A percentile compares a stretch with the other conserved stretches of the same genome.
Evolutionary conservation across 2,113 vertebrate genomes (phyloP).

Genomic region (Eira barbara): DNA sequence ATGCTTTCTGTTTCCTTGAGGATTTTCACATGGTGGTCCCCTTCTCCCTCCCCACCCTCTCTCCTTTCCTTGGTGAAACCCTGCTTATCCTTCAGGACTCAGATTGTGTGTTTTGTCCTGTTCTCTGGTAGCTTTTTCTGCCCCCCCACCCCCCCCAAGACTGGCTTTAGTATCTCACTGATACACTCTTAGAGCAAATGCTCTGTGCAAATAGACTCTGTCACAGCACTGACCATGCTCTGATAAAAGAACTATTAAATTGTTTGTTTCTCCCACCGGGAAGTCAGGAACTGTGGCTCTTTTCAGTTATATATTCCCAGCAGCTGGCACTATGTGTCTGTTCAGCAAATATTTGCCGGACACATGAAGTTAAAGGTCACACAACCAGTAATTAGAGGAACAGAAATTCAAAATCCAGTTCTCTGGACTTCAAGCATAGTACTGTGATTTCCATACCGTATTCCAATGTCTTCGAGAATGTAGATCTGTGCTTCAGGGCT

Average conservation of each 20-base stretch:
- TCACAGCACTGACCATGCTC: accelerated
- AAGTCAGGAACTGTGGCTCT: background rate
- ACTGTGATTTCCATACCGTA: background rate
- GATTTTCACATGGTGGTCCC: background rate
- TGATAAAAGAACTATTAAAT: background rate
- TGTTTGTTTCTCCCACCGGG: background rate
- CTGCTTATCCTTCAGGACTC: background rate
- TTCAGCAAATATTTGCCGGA: background rate
- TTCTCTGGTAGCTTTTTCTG: background rate
- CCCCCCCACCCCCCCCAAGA: background rate
- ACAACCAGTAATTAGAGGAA: background rate
- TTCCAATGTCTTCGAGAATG: background rate
- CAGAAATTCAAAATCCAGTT: background rate
- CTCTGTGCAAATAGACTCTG: background rate
- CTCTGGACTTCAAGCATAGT: background rate
- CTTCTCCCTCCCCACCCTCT: background rate
- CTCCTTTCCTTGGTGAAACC: background rate
- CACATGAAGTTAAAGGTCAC: background rate
- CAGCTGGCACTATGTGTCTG: background rate
- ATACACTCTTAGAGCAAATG: background rate
- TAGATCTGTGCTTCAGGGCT: background rate
- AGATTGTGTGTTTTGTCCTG: background rate
- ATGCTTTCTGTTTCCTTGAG: background rate
- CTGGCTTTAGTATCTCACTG: background rate
- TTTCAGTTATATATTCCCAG: background rate